phyloP scores from a whole-genome alignment of 2,113 vertebrate species.

The Xenopus borealis region DNA sequence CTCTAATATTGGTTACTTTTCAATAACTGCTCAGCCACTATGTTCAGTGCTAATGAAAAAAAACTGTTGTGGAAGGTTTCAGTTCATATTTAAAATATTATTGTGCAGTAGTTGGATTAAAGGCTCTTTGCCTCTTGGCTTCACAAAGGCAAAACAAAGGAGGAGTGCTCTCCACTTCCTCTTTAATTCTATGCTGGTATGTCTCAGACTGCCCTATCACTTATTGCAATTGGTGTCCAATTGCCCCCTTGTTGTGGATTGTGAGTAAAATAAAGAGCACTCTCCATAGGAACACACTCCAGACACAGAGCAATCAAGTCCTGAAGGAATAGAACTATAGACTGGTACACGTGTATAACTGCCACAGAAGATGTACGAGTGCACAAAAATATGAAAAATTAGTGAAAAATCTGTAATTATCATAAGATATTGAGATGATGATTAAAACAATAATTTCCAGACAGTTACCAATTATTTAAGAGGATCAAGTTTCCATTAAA shows the following conservation, averaged over 20 bases:
- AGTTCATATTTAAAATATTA: conserved; percentile 80
- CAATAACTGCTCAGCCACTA: conserved; percentile 75
- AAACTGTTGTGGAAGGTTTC: conserved; percentile 61
- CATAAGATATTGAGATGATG: too few relatives aligned
- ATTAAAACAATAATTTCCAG: too few relatives aligned
- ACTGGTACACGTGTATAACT: neutral
- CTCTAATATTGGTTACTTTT: conserved; percentile 73
- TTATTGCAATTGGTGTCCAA: conserved; percentile 42
- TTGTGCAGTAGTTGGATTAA: conserved; percentile 72
- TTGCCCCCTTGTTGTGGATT: conserved; percentile 39
- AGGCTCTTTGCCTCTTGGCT: conserved; percentile 42
- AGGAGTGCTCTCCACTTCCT: conserved; percentile 40
- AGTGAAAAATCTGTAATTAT: too few relatives aligned
- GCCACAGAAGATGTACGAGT: neutral
- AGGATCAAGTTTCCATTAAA: too few relatives aligned
- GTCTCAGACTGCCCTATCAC: conserved; percentile 38
- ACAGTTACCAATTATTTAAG: too few relatives aligned
- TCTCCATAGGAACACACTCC: conserved; percentile 36
- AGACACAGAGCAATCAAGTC: conserved; percentile 26
- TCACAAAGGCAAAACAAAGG: conserved; percentile 18
- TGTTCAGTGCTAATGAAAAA: conserved; percentile 67
- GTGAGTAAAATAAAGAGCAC: conserved; percentile 38
- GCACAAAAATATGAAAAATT: too few relatives aligned
- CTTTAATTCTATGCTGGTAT: conserved; percentile 44
- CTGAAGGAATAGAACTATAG: conserved; percentile 6